Conservation (phyloP, 1,140 invertebrate species). For the Nasonia longicornis region DNA sequence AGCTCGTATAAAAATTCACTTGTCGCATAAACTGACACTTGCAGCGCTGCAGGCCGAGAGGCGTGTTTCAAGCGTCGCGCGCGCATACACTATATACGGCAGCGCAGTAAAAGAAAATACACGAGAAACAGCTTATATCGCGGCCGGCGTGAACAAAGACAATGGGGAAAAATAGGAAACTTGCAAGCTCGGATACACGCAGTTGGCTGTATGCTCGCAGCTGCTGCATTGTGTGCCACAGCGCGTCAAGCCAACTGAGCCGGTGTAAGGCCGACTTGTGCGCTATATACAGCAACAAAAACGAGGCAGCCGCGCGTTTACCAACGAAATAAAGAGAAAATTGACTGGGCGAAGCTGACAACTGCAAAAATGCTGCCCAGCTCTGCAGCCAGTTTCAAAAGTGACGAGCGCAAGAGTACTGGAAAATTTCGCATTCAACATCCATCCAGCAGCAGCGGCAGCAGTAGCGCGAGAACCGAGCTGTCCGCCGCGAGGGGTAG, state of each 20-base stretch:
- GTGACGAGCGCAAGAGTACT: not conserved
- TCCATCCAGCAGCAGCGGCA: conserved; percentile 3
- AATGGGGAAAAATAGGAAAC: not conserved
- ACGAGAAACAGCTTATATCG: not conserved
- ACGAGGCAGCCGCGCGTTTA: not conserved
- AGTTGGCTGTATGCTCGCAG: too few relatives aligned
- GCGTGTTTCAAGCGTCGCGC: not conserved
- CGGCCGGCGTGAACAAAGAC: conserved; percentile 9
- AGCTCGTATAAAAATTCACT: not conserved
- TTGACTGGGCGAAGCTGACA: conserved; percentile 18
- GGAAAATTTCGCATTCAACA: conserved; percentile 26
- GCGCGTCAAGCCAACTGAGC: not conserved
- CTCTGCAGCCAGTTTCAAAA: not conserved
- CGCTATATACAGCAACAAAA: not conserved
- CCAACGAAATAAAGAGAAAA: conserved; percentile 17
- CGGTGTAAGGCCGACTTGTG: not conserved
- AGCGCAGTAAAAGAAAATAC: not conserved
- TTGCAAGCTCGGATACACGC: not conserved
- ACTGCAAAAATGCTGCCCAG: not conserved
- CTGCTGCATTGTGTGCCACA: too few relatives aligned
- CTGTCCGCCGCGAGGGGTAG: not conserved
- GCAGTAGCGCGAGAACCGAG: not conserved
- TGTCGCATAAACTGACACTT: not conserved
- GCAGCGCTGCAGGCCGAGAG: not conserved
- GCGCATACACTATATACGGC: not conserved